Conservation (phyloP, 2,888 invertebrate genomes). For the Cacoxenus indagator region DNA sequence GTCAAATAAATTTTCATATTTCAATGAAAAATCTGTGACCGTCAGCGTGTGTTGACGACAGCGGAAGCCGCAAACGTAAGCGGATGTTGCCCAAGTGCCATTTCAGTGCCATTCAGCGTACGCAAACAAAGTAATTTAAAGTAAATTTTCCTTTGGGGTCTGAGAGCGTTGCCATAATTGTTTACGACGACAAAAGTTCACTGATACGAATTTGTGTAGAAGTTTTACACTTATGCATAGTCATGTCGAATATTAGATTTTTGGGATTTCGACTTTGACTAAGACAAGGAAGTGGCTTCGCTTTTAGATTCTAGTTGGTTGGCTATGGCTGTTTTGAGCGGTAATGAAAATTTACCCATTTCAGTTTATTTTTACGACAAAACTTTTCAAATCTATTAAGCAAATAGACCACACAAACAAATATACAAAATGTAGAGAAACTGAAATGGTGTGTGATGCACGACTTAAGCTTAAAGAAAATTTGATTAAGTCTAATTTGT, state of each 20-base stretch:
- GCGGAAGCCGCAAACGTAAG: background rate
- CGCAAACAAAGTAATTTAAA: slow-evolving; percentile 13
- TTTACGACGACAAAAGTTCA: background rate
- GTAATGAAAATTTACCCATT: slow-evolving; percentile 46
- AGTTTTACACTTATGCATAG: slow-evolving; percentile 15
- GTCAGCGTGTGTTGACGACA: background rate
- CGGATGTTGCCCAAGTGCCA: background rate
- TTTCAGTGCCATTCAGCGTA: slow-evolving; percentile 2
- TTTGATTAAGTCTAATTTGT: slow-evolving; percentile 40
- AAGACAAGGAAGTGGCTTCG: slow-evolving; percentile 16
- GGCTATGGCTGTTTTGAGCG: background rate
- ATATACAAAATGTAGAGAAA: background rate
- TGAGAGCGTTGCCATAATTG: slow-evolving; percentile 7
- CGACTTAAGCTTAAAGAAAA: slow-evolving; percentile 34
- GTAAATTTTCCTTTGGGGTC: background rate
- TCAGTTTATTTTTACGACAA: slow-evolving; percentile 53
- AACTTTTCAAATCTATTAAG: slow-evolving; percentile 35
- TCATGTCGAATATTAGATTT: background rate
- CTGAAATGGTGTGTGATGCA: background rate
- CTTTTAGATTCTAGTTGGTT: background rate
- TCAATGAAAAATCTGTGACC: slow-evolving; percentile 9
- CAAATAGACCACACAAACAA: slow-evolving; percentile 25
- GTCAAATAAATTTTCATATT: slow-evolving; percentile 26
- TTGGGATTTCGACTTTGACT: slow-evolving; percentile 8
- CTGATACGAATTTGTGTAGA: slow-evolving; percentile 2